These are phyloP conservation scores for Spinibarbus caldwelli DNA, from an alignment of 2,797 vertebrate genomes.

Conservation along the genomic window DNA sequence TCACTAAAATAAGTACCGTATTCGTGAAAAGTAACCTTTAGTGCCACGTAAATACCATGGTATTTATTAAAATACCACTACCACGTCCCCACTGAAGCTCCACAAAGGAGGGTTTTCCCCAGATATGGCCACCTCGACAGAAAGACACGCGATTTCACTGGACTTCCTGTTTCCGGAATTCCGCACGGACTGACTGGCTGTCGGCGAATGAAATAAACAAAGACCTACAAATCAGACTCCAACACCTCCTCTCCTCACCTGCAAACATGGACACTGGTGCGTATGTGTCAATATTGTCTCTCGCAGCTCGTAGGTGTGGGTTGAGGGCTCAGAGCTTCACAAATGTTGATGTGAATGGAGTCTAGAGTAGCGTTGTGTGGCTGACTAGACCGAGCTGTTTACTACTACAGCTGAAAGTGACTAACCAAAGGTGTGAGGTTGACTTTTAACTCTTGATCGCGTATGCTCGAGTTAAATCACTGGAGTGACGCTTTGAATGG, in stretches of 20 bases:
- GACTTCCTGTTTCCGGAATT: slow-evolving; percentile 67
- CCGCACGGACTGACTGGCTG: slow-evolving; percentile 59
- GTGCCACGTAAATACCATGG: too few relatives aligned
- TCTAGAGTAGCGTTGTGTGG: slow-evolving; percentile 40
- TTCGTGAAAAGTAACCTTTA: neutral
- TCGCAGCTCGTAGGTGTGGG: neutral
- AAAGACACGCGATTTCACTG: slow-evolving; percentile 36
- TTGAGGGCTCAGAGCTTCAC: slow-evolving; percentile 8
- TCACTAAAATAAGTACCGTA: too few relatives aligned
- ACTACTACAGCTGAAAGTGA: slow-evolving; percentile 23
- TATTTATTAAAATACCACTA: too few relatives aligned
- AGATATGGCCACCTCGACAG: slow-evolving; percentile 41
- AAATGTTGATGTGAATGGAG: neutral
- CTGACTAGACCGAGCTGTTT: slow-evolving; percentile 34
- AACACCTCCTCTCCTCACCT: slow-evolving; percentile 46
- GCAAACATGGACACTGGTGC: slow-evolving; percentile 77
- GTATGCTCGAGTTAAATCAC: neutral
- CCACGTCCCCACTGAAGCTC: neutral
- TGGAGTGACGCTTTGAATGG: too few relatives aligned
- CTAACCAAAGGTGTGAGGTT: slow-evolving; percentile 35
- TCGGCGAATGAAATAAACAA: slow-evolving; percentile 78
- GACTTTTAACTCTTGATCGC: slow-evolving; percentile 18
- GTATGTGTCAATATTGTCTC: slow-evolving; percentile 42
- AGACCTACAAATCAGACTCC: slow-evolving; percentile 60
- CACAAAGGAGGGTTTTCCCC: neutral